Evolutionary conservation across 1,140 invertebrate genomes (phyloP).

Genomic region (Neodiprion lecontei): DNA sequence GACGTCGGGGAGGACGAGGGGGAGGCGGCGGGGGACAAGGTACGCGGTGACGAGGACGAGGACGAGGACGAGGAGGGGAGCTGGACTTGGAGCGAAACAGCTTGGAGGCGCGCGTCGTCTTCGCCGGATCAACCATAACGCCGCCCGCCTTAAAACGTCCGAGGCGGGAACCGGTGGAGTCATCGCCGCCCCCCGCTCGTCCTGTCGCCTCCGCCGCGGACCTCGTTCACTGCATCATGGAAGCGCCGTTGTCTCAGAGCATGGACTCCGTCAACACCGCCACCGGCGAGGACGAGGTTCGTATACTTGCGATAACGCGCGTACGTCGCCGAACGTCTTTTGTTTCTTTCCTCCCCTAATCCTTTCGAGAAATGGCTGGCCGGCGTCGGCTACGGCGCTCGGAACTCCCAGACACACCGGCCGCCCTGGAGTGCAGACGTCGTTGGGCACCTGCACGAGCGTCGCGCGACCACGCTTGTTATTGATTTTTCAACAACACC

Average conservation of each 20-base stretch:
- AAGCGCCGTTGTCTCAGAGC: slow-evolving; percentile 78
- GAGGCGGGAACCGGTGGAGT: slow-evolving; percentile 64
- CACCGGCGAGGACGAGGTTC: slow-evolving; percentile 89
- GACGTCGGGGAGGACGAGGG: not conserved
- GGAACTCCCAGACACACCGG: slow-evolving; percentile 17
- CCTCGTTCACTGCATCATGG: slow-evolving; percentile 58
- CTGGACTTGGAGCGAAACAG: slow-evolving; percentile 50
- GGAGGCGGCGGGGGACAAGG: not conserved
- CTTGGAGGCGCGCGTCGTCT: slow-evolving; percentile 62
- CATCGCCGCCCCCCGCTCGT: slow-evolving; percentile 48
- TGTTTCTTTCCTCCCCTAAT: slow-evolving; percentile 3
- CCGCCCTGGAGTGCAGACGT: slow-evolving; percentile 35
- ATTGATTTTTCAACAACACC: slow-evolving; percentile 59
- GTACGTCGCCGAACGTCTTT: slow-evolving; percentile 12
- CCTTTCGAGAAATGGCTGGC: slow-evolving; percentile 5
- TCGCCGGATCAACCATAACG: slow-evolving; percentile 62
- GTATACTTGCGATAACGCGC: slow-evolving; percentile 41
- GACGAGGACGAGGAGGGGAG: slow-evolving; percentile 11
- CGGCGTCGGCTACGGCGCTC: slow-evolving; percentile 1
- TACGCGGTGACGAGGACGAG: slow-evolving; percentile 8
- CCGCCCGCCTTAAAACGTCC: slow-evolving; percentile 65
- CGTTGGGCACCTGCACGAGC: slow-evolving; percentile 48
- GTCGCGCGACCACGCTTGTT: slow-evolving; percentile 57
- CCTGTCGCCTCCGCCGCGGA: slow-evolving; percentile 23
- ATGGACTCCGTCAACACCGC: slow-evolving; percentile 93